Percentiles rank a stretch among this genome's conserved stretches.
These are phyloP conservation scores for Tetrapedia diversipes DNA, from an alignment of 2,888 invertebrate species.

Conservation along the genomic window DNA sequence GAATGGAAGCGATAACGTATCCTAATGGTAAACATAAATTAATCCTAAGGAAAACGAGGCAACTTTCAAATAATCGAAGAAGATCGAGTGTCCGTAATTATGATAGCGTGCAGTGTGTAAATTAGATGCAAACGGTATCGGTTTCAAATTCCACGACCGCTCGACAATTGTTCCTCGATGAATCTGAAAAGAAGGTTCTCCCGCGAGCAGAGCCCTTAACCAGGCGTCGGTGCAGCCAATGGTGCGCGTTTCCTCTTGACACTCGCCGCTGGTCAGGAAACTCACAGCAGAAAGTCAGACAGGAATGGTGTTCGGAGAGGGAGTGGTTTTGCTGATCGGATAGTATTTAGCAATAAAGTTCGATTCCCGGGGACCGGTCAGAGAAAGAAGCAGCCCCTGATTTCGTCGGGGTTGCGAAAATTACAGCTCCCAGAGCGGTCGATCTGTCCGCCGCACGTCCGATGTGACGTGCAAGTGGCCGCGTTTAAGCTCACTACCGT, in stretches of 20 bases:
- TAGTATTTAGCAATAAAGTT: constrained; percentile 83
- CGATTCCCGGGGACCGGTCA: constrained; percentile 76
- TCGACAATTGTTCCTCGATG: constrained; percentile 8
- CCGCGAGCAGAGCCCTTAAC: constrained; percentile 59
- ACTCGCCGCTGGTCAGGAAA: constrained; percentile 30
- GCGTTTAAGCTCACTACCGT: constrained; percentile 70
- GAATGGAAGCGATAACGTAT: no score
- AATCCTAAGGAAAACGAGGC: neutral
- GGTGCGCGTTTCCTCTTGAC: constrained; percentile 44
- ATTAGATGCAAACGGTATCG: no score
- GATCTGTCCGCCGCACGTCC: constrained; percentile 44
- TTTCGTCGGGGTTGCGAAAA: constrained; percentile 82
- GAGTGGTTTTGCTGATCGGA: constrained; percentile 81
- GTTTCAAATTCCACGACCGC: neutral
- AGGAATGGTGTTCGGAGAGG: constrained; percentile 35
- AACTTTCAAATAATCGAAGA: neutral
- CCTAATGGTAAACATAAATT: no score
- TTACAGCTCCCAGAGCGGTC: constrained; percentile 74
- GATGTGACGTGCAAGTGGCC: constrained; percentile 70
- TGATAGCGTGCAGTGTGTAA: no score
- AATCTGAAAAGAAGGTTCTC: constrained; percentile 24
- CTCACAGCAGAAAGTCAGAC: constrained; percentile 38
- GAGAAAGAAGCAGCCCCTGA: constrained; percentile 81
- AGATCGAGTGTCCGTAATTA: no score
- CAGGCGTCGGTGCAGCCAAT: constrained; percentile 56